Evolutionary conservation across 2,888 invertebrate genomes (phyloP).

Genomic region (Hydroisotoma schaefferi): DNA sequence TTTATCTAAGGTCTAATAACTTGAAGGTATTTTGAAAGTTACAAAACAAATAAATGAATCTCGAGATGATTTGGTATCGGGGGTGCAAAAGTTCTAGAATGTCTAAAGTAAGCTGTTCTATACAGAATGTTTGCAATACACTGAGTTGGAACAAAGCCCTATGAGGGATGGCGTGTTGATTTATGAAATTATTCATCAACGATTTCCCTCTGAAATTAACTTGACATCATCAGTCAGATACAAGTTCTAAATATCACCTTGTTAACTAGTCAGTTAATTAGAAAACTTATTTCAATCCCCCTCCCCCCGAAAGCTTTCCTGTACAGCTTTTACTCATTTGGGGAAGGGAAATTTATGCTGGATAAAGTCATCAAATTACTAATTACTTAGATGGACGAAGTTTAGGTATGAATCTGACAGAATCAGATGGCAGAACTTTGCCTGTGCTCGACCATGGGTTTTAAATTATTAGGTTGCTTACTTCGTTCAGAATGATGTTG

Average conservation of each 20-base stretch:
- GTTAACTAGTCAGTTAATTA: constrained; percentile 2
- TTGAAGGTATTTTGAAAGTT: too few relatives aligned
- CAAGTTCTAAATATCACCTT: background rate
- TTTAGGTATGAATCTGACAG: background rate
- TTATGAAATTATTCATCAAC: constrained; percentile 10
- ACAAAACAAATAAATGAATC: too few relatives aligned
- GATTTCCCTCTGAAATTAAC: background rate
- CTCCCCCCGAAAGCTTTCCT: background rate
- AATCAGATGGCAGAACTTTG: background rate
- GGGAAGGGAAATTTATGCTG: too few relatives aligned
- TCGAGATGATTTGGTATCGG: background rate
- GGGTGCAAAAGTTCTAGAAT: background rate
- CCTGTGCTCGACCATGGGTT: too few relatives aligned
- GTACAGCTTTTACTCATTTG: too few relatives aligned
- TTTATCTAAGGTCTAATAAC: too few relatives aligned
- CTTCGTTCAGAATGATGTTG: too few relatives aligned
- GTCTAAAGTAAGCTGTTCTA: background rate
- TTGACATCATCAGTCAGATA: background rate
- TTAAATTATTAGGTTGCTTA: too few relatives aligned
- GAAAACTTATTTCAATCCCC: constrained; percentile 2
- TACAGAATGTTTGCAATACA: background rate
- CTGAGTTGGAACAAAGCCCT: background rate
- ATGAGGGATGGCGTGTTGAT: background rate
- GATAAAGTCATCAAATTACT: background rate
- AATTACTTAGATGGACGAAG: background rate